Evolutionary conservation across 2,797 vertebrate species (phyloP).

Genomic region (Siniperca scherzeri): DNA sequence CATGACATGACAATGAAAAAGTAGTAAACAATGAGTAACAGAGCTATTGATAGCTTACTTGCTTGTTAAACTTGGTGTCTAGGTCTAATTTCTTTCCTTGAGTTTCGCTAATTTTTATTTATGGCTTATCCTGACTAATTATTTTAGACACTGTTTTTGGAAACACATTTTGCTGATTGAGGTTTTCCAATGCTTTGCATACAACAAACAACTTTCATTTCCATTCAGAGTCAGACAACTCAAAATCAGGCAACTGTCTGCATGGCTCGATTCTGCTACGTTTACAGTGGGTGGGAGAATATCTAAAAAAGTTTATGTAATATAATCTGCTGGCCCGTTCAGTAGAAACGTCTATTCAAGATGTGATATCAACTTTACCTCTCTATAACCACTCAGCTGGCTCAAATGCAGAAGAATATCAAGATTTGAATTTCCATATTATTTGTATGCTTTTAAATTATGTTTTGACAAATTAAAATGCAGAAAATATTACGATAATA

Average conservation of each 20-base stretch:
- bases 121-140: not conserved
- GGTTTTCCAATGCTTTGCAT: not conserved
- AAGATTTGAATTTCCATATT: not conserved
- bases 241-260: not conserved
- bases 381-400: not conserved
- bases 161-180: not conserved
- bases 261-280: not conserved
- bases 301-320: not conserved
- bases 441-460: not conserved
- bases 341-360: not conserved
- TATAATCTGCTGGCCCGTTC: not conserved
- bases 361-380: not conserved
- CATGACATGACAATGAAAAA: no score
- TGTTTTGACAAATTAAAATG: not conserved
- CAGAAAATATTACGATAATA: not conserved
- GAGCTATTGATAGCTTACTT: no score
- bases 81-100: no score
- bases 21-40: no score
- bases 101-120: no score
- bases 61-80: no score
- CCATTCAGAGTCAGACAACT: not conserved
- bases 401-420: not conserved
- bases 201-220: not conserved
- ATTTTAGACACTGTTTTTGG: not conserved
- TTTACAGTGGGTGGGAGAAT: not conserved